Conservation (phyloP, 2,888 invertebrate genomes). For the Ophion ellenae region DNA sequence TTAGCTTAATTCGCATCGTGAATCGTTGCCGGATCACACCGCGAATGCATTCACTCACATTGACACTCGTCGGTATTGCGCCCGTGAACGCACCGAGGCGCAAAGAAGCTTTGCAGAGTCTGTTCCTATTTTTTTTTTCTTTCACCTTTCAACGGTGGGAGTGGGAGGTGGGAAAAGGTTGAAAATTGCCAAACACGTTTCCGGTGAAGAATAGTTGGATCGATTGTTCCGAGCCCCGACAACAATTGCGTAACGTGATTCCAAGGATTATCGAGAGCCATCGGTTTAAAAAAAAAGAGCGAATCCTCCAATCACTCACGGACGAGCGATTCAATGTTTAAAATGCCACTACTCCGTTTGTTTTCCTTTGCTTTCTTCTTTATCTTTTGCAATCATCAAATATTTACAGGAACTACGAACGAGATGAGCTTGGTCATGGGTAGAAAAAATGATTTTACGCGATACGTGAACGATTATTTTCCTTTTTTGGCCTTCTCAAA, state of each 20-base stretch:
- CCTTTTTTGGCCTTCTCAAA: background rate
- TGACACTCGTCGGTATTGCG: constrained; percentile 59
- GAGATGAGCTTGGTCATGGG: constrained; percentile 35
- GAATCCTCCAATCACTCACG: constrained; percentile 60
- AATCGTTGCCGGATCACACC: constrained; percentile 33
- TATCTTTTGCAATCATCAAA: constrained; percentile 63
- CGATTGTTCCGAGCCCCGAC: constrained; percentile 32
- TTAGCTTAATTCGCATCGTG: constrained; percentile 47
- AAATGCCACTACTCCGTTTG: constrained; percentile 69
- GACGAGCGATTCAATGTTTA: constrained; percentile 60
- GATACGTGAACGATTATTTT: background rate
- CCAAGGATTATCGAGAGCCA: constrained; percentile 45
- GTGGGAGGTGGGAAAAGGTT: constrained; percentile 9
- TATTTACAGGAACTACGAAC: constrained; percentile 63
- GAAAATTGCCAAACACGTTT: constrained; percentile 22
- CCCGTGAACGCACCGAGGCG: constrained; percentile 30
- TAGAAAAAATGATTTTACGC: constrained; percentile 28
- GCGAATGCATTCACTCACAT: constrained; percentile 56
- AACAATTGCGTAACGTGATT: constrained; percentile 37
- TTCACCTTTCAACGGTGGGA: background rate
- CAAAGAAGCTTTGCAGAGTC: constrained; percentile 21
- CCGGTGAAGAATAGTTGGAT: constrained; percentile 19
- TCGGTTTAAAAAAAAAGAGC: constrained; percentile 32
- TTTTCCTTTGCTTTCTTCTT: constrained; percentile 47
- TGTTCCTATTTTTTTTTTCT: constrained; percentile 32